Evolutionary conservation across 2,888 invertebrate genomes (phyloP), one percentile per base, ranked within the genome.

Genomic region (Acronicta alni): DNA sequence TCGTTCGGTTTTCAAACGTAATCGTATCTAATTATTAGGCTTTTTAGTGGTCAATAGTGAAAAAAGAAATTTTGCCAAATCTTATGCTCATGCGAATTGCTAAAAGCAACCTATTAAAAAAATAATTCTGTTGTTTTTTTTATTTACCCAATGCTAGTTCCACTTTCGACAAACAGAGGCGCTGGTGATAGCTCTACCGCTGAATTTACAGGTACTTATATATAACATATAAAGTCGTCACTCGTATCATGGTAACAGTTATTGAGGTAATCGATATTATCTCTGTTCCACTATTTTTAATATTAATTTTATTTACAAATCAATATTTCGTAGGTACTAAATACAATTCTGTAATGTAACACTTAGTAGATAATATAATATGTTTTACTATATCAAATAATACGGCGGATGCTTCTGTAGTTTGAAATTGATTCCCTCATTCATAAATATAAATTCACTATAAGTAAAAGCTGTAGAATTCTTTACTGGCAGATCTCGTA

Each of bases 201-300:
- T 42, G 8, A 17, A 30, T 32, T 20, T n/a, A 26, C 35, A 38
- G 43, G 54, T 65, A 47, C 46, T 62, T 74, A 73, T 69, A 61
- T 69, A 69, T 62, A 71, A 62, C 63, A 64, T 61, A 54, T 62
- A 64, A 46, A 48, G 30, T 63, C 54, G 38, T 70, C 57, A 64
- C 54, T 59, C 46, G 52, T 60, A 35, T 59, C 57, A 63, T 79
- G 78, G 78, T 79, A 79, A 79, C 78, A 77, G 73, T 52, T 70
- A 72, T 61, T 78, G 79, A 79, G 78, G 78, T 79, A 79, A 71
- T 77, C 69, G 65, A 60, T 71, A 74, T 68, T 65, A 72, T 64
- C 65, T 64, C 70, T 78, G 78, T 78, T 78, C 77, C 77, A 78
- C 77, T 65, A 59, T 46, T 1, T 41, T 65, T 65, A 64, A 41